These are phyloP conservation scores for Drosophila meridionalis DNA, from an alignment of 2,888 invertebrate genomes.

Conservation along the genomic window DNA sequence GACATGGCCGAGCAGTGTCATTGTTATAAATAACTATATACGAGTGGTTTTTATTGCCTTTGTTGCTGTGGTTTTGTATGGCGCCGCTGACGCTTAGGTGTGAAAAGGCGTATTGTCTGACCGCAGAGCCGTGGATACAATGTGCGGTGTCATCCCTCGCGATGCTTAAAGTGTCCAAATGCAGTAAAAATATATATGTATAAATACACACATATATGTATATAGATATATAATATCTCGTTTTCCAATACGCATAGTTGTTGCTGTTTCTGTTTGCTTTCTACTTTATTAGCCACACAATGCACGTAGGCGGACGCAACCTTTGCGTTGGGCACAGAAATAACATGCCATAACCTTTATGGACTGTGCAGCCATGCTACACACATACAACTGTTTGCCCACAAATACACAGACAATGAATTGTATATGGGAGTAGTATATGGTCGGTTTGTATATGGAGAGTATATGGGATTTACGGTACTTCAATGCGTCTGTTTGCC, in stretches of 20 bases:
- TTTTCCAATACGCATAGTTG: slow-evolving; percentile 51
- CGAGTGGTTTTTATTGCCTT: slow-evolving; percentile 25
- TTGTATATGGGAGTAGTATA: background rate
- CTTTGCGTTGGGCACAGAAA: slow-evolving; percentile 47
- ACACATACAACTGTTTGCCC: slow-evolving; percentile 12
- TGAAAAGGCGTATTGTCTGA: slow-evolving; percentile 67
- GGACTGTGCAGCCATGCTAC: slow-evolving; percentile 33
- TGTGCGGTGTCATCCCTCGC: slow-evolving; percentile 29
- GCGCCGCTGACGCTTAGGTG: slow-evolving; percentile 62
- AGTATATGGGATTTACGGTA: slow-evolving; percentile 44
- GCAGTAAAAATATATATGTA: slow-evolving; percentile 37
- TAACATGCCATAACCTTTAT: slow-evolving; percentile 56
- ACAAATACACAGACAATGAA: slow-evolving; percentile 5
- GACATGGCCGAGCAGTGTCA: slow-evolving; percentile 51
- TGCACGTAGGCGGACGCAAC: slow-evolving; percentile 69
- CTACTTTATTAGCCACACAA: slow-evolving; percentile 77
- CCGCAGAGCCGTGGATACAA: slow-evolving; percentile 32
- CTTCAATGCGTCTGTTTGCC: slow-evolving; percentile 55
- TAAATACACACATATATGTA: background rate
- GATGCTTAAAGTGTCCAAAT: slow-evolving; percentile 56
- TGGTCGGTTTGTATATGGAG: background rate
- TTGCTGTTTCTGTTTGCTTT: slow-evolving; percentile 45
- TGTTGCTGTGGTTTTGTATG: slow-evolving; percentile 35
- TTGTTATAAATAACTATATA: slow-evolving; percentile 60
- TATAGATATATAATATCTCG: slow-evolving; percentile 20